A percentile compares a stretch with the other conserved stretches of the same genome.
Evolutionary conservation across 2,888 invertebrate species (phyloP).

Genomic region (Ametastegia equiseti): DNA sequence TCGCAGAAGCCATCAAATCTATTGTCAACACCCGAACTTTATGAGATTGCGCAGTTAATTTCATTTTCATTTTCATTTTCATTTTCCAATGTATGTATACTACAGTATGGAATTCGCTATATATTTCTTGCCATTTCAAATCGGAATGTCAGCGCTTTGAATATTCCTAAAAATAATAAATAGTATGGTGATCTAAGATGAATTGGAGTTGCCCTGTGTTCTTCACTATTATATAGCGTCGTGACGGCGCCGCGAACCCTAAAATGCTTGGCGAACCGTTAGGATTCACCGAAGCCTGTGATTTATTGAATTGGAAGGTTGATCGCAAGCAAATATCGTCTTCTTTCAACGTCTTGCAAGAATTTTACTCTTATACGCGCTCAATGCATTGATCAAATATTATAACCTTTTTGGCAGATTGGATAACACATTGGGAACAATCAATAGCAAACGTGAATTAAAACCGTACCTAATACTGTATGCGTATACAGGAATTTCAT

Average conservation of each 20-base stretch:
- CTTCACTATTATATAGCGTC: background rate
- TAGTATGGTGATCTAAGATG: background rate
- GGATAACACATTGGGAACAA: background rate
- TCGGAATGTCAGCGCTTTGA: no score
- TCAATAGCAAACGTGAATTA: background rate
- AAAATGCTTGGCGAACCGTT: constrained; percentile 25
- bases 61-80: no score
- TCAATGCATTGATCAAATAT: background rate
- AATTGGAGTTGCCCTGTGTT: background rate
- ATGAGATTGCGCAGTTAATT: no score
- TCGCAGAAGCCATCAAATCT: no score
- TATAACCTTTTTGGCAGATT: background rate
- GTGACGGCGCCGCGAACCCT: constrained; percentile 4
- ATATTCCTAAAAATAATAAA: background rate
- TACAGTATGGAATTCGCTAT: no score
- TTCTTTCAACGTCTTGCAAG: background rate
- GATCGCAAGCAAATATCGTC: constrained; percentile 16
- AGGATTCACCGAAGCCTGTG: constrained; percentile 16
- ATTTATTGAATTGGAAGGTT: constrained; percentile 29
- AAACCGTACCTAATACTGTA: background rate
- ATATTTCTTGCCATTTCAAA: no score
- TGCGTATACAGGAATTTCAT: background rate
- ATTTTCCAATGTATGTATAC: no score
- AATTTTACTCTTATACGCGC: background rate
- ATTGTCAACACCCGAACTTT: no score